Evolutionary conservation across 2,888 invertebrate genomes (phyloP), one percentile per base, ranked within the genome.

Genomic region (Archips xylosteana): DNA sequence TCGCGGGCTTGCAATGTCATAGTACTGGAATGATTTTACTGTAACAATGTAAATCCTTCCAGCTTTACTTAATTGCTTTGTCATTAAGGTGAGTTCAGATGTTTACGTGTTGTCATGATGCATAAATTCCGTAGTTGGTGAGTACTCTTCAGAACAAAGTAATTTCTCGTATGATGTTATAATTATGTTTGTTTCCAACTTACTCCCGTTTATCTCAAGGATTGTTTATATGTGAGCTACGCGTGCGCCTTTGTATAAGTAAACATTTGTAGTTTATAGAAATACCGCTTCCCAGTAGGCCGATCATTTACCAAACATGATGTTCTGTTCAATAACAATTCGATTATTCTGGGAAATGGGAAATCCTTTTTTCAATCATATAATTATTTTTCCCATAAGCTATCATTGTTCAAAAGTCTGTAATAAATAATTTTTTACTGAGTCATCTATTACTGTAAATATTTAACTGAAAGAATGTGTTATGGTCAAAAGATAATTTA

Each of bases 241-340:
- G 77, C 79, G 72, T 79, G 75, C 78, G 73, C 62, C 68, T 78
- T 78, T 76, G 75, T 70, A 77, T 36, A 78, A 82, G 80, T 82
- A 85, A 86, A 86, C 83, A 82, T 75, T 67, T 63, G 75, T 76
- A 77, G 81, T 78, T 82, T 82, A 78, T 80, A 81, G 75, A 80
- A 82, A 80, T 80, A 78, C 76, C 71, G 64, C 63, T 68, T 66
- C 79, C 62, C 49, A 36, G 70, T 70, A 66, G 45, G n/a, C 51
- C 15, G 60, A 72, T 60, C 49, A 72, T 61, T 54, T 67, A 62
- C 66, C 15, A 71, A 68, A 51, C 71, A 66, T 51, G 32, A 47
- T 70, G 61, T 47, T 61, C 51, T 47, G 68, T 57, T 69, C 54
- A 61, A 63, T 70, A 74, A 49, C 34, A 61, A 54, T 51, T 32